Base-by-base conservation (phyloP, 2,888 invertebrate species). In the Agrilus mali region DNA sequence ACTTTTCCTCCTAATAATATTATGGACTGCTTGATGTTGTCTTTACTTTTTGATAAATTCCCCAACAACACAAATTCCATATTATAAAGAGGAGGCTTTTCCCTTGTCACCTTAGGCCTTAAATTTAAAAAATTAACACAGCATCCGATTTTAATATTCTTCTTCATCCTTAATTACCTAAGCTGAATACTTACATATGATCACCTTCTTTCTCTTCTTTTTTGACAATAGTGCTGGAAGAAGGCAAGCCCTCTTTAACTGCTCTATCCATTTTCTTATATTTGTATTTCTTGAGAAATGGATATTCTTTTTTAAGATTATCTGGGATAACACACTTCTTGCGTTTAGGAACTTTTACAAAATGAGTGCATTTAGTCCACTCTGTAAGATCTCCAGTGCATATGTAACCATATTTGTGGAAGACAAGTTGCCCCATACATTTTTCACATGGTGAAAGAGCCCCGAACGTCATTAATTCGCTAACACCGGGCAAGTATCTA, bases 391-490 rank as follows among this genome's bases (percentile, higher is more conserved):
- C 71, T 22, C 77, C 77, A 65, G 56, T 44, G 63, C 97, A 98
- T 49, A 78, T 74, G 61, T 97, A 98, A 4, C 88, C 86, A 46
- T 76, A 71, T 22, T 83, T 81, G 44, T 69, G 70, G 54, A 81
- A 77, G 33, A 74, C 67, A 15, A 84, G 72, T 57, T 89, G 84
- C 2, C 70, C 63, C 40, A 77, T 74, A 60, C 97, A 98, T 53
- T 83, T 80, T 0, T 76, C 63, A 56, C 97, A 98, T 0, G 76
- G 77, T 46, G 74, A 65, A 3, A 92, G 69, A 2, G 80, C 77
- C 27, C 97, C 98, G 69, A 97, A 98, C 0, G 82, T 75, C 77
- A 97, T 82, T 31, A 79, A 72, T 65, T 98, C 97, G 8, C 86
- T 75, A 5, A 93, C 63, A 40, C 73, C 73, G 73, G 63, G 93